Evolutionary conservation across 2,888 invertebrate species (phyloP).

Genomic region (Barypeithes pellucidus): DNA sequence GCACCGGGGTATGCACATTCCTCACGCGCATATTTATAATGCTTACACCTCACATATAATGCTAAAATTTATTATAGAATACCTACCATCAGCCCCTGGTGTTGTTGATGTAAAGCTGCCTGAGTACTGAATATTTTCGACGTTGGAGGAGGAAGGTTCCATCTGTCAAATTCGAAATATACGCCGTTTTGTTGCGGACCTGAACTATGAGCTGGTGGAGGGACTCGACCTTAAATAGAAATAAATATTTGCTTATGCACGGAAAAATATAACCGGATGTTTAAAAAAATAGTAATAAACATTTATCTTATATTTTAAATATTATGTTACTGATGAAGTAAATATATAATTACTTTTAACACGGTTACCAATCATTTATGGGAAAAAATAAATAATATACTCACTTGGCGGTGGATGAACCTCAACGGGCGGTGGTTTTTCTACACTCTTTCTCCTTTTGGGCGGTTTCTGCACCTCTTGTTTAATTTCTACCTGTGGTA

Average conservation of each 20-base stretch:
- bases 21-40: too few relatives aligned
- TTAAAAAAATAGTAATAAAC: too few relatives aligned
- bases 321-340: too few relatives aligned
- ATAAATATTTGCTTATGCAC: too few relatives aligned
- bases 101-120: slow-evolving; percentile 67
- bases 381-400: slow-evolving; percentile 19
- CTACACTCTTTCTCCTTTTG: slow-evolving; percentile 75
- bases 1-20: too few relatives aligned
- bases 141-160: slow-evolving; percentile 83
- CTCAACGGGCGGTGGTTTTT: slow-evolving; percentile 71
- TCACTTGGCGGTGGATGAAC: slow-evolving; percentile 41
- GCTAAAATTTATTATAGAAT: not conserved
- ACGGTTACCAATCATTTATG: too few relatives aligned
- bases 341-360: too few relatives aligned
- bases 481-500: slow-evolving; percentile 66
- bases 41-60: too few relatives aligned
- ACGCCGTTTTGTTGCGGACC: slow-evolving; percentile 68
- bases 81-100: slow-evolving; percentile 74
- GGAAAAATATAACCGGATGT: too few relatives aligned
- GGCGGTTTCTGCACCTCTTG: slow-evolving; percentile 67
- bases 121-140: slow-evolving; percentile 80
- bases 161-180: slow-evolving; percentile 87
- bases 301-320: too few relatives aligned
- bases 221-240: slow-evolving; percentile 73
- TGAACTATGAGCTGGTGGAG: slow-evolving; percentile 81